Conservation (phyloP, 2,797 vertebrate species). For the Ctenosaura bakeri region DNA sequence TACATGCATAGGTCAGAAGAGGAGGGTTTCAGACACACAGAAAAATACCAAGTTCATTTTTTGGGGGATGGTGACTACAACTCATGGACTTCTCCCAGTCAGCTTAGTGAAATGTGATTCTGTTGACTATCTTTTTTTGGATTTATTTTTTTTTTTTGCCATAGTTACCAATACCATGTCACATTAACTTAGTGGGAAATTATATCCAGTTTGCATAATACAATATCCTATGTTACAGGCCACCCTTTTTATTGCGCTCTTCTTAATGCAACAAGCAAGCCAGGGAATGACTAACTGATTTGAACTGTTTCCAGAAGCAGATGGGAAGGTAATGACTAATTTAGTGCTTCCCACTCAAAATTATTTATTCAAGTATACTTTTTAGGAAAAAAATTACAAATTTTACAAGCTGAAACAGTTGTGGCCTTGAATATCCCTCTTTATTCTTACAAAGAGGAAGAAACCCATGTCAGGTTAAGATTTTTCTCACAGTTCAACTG, state of each 20-base stretch:
- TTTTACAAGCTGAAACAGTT: background rate
- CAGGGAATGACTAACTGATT: conserved; percentile 31
- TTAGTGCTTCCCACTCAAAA: conserved; percentile 39
- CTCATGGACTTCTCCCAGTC: no score
- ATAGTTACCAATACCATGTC: background rate
- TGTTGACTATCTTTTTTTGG: background rate
- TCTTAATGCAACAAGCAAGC: background rate
- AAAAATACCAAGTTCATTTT: background rate
- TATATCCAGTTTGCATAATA: background rate
- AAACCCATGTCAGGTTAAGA: background rate
- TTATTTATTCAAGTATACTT: conserved; percentile 15
- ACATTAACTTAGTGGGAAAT: background rate
- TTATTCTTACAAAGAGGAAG: conserved; percentile 1
- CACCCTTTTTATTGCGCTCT: background rate
- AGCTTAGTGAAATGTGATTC: background rate
- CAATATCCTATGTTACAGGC: background rate
- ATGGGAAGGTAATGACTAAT: background rate
- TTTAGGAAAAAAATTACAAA: background rate
- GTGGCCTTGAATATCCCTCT: conserved; percentile 6
- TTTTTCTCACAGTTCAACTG: background rate
- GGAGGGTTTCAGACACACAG: background rate
- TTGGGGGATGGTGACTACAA: no score
- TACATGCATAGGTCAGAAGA: background rate
- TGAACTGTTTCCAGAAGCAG: conserved; percentile 40
- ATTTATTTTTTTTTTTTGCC: background rate